phyloP scores from a whole-genome alignment of 2,888 invertebrate species.

The Apantesis nais region DNA sequence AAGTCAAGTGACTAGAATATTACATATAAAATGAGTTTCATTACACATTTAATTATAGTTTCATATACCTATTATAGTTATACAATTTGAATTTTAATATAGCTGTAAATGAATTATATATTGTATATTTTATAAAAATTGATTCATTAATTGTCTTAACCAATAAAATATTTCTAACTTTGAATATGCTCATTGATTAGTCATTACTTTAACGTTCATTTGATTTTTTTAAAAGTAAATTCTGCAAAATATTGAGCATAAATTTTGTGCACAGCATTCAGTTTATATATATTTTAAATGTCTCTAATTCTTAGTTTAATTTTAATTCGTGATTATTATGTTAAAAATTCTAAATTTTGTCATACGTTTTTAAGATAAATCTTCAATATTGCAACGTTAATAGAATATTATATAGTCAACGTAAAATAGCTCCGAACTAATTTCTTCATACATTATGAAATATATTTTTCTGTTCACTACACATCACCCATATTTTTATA shows the following conservation, averaged over 20 bases:
- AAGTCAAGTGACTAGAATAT: constrained; percentile 60
- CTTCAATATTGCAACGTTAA: constrained; percentile 44
- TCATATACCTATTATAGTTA: constrained; percentile 6
- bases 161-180: constrained; percentile 42
- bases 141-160: constrained; percentile 41
- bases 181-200: constrained; percentile 34
- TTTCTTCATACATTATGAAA: constrained; percentile 33
- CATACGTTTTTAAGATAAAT: constrained; percentile 43
- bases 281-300: constrained; percentile 26
- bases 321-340: constrained; percentile 13
- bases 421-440: constrained; percentile 43
- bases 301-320: constrained; percentile 21
- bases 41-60: constrained; percentile 34
- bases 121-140: constrained; percentile 48
- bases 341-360: too few species aligned
- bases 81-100: constrained; percentile 40
- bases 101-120: constrained; percentile 45
- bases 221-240: constrained; percentile 36
- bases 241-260: constrained; percentile 57
- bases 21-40: constrained; percentile 52
- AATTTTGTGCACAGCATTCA: constrained; percentile 55
- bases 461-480: constrained; percentile 47
- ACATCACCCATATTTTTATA: constrained; percentile 55
- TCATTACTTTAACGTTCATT: constrained; percentile 28
- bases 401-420: constrained; percentile 47